These are phyloP conservation scores for Arge pagana DNA, from an alignment of 2,888 invertebrate genomes.

Conservation along the genomic window DNA sequence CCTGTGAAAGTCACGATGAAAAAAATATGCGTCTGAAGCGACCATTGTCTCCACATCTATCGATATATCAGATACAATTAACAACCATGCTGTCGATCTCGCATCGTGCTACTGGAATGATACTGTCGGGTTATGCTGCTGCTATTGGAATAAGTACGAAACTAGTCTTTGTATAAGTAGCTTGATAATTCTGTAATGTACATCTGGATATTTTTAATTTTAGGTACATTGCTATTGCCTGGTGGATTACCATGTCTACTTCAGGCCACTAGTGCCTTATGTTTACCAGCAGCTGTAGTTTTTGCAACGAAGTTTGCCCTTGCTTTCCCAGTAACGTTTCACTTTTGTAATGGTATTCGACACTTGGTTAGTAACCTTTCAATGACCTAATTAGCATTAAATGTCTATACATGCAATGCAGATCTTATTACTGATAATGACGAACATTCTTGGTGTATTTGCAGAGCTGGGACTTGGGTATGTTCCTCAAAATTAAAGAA, in stretches of 20 bases:
- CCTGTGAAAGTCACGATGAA: constrained; percentile 65
- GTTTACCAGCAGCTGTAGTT: constrained; percentile 60
- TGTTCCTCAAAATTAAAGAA: constrained; percentile 73
- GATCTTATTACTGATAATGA: not conserved
- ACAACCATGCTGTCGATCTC: constrained; percentile 81
- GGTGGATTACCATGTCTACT: constrained; percentile 60
- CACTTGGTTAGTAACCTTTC: constrained; percentile 70
- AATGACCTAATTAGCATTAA: not conserved
- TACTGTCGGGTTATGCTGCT: constrained; percentile 59
- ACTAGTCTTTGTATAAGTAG: constrained; percentile 3
- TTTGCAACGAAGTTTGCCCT: constrained; percentile 72
- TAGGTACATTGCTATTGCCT: constrained; percentile 57
- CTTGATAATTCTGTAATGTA: not conserved
- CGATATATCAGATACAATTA: constrained; percentile 80
- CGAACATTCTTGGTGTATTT: constrained; percentile 36
- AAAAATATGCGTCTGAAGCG: constrained; percentile 76
- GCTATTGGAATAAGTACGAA: constrained; percentile 57
- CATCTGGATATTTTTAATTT: constrained; percentile 25
- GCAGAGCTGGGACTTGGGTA: constrained; percentile 79
- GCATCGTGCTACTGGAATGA: constrained; percentile 76
- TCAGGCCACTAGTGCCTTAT: constrained; percentile 53
- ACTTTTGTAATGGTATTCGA: constrained; percentile 85
- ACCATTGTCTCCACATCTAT: constrained; percentile 84
- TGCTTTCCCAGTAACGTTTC: constrained; percentile 82
- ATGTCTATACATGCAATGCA: not conserved